Evolutionary conservation across 2,797 vertebrate genomes (phyloP), one percentile per base, ranked within the genome.

Genomic region (Ctenopoma multispine): DNA sequence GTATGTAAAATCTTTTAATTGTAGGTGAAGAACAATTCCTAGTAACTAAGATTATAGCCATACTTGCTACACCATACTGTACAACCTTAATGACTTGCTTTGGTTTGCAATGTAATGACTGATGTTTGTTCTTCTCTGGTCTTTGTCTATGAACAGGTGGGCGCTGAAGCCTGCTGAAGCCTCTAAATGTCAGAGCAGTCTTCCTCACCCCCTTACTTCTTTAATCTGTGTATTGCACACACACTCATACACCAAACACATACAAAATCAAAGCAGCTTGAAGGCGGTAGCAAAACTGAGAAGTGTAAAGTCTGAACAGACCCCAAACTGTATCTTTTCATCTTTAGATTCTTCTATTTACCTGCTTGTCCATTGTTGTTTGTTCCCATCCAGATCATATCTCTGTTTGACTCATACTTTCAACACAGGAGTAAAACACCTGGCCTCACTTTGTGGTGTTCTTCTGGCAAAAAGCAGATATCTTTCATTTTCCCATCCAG

Each of bases 181-280:
- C 56, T 91, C 66, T 89, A 91, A 92, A 92, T 92, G 92, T 92
- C 89, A 95, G 92, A 95, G 80, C 94, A 93, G 92, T 89, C 79
- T 84, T 71, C 77, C 58, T 85, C 83, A 87, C 81, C 83, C 71
- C 75, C 83, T 87, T 78, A 65, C 73, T 84, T 77, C 84, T 87
- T 92, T 89, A 90, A 90, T 90, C 86, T 84, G 75, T 84, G 57
- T 69, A 58, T 61, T 63, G 61, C 77, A 63, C 69, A 69, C 72
- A 50, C 59, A 50, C 36, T 40, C 77, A 70, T 61, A 63, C 58
- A 44, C 36, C 57, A 79, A 69, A 81, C 64, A 69, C 72, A 72
- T 78, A 85, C 49, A 70, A 64, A 89, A 90, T 90, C 89, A 89
- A 91, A 91, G 86, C 82, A 60, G 24, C 21, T 41, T 84, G 81